Evolutionary conservation across 2,113 vertebrate genomes (phyloP).

Genomic region (Puffinus mauretanicus): DNA sequence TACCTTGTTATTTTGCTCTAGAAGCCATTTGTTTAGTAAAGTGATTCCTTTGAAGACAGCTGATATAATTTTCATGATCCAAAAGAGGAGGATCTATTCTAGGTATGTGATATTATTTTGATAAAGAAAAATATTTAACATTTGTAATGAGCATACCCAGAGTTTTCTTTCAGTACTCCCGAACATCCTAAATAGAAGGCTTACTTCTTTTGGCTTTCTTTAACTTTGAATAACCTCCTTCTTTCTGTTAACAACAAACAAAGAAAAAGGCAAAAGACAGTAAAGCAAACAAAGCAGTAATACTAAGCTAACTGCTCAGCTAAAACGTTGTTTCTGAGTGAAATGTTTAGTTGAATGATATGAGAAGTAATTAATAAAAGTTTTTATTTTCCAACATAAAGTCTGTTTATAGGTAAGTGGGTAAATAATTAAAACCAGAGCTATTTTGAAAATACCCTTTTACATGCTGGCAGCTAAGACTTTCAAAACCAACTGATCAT

Average conservation of each 20-base stretch:
- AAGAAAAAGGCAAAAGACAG: neutral
- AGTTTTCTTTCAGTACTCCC: slow-evolving; percentile 60
- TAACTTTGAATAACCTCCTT: slow-evolving; percentile 47
- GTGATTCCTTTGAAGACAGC: neutral
- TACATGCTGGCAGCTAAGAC: neutral
- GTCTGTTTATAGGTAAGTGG: neutral
- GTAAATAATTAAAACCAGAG: neutral
- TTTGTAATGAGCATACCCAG: slow-evolving; percentile 64
- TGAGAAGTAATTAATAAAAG: neutral
- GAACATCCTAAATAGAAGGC: slow-evolving; percentile 34
- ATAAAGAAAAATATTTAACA: neutral
- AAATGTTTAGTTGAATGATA: neutral
- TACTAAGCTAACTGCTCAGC: neutral
- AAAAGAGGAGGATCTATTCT: neutral
- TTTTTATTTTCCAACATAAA: neutral
- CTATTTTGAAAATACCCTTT: neutral
- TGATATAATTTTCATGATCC: neutral
- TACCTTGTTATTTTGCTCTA: neutral
- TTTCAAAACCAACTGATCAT: neutral
- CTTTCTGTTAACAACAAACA: slow-evolving; percentile 64
- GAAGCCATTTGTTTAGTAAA: neutral
- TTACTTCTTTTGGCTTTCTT: slow-evolving; percentile 69
- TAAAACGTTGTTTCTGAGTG: neutral
- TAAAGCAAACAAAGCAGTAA: neutral
- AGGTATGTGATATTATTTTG: neutral